Percentiles rank a stretch among this genome's conserved stretches.
Conservation (phyloP, 2,113 vertebrate species). For the Anguilla japonica region DNA sequence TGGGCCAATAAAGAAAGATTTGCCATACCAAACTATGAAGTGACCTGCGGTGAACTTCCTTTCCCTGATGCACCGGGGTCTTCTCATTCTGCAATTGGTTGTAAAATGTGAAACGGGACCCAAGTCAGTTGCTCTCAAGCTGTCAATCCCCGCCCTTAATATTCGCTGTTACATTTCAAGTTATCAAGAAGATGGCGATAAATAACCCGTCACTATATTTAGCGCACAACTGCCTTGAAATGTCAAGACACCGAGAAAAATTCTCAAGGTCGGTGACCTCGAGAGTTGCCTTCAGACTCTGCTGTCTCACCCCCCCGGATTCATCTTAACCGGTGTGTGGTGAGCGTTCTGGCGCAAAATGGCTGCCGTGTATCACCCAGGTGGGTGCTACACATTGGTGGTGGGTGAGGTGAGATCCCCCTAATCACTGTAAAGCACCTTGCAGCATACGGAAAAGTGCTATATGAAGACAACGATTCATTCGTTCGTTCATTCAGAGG, state of each 20-base stretch:
- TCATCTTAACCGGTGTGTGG: too few species aligned
- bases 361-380: too few species aligned
- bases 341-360: too few species aligned
- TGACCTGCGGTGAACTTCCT: not conserved
- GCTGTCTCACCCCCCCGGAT: not conserved
- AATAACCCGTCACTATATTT: not conserved
- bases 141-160: not conserved
- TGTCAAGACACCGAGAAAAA: not conserved
- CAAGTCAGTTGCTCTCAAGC: not conserved
- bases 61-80: too few species aligned
- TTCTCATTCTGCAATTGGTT: not conserved
- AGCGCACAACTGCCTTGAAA: not conserved
- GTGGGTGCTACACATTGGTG: too few species aligned
- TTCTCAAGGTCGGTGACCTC: not conserved
- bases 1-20: not conserved
- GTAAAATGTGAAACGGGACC: not conserved
- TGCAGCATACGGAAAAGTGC: too few species aligned
- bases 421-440: too few species aligned
- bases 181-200: not conserved
- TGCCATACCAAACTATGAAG: not conserved
- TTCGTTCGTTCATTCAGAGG: too few species aligned
- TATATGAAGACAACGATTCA: too few species aligned
- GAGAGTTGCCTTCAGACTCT: not conserved
- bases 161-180: not conserved
- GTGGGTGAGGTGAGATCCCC: too few species aligned